Evolutionary conservation across 2,888 invertebrate genomes (phyloP).

Genomic region (Caenorhabditis sp.): DNA sequence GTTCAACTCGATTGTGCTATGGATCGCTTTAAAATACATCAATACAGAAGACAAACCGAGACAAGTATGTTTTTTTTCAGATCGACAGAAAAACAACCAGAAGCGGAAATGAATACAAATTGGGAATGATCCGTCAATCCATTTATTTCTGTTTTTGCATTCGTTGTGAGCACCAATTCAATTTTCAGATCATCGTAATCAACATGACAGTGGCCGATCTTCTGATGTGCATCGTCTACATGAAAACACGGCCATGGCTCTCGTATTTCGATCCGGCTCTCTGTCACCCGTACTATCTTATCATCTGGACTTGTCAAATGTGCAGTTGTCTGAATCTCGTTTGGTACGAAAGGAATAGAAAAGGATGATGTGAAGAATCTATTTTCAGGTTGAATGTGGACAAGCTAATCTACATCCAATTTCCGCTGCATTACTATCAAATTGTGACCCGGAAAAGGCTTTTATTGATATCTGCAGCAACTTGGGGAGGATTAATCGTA

Average conservation of each 20-base stretch:
- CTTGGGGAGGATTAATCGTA: slow-evolving; percentile 75
- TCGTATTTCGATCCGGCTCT: slow-evolving; percentile 68
- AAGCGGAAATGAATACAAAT: slow-evolving; percentile 26
- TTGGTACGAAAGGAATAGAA: slow-evolving; percentile 70
- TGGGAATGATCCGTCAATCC: background rate
- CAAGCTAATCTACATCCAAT: slow-evolving; percentile 82
- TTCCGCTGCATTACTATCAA: slow-evolving; percentile 81
- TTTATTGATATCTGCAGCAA: slow-evolving; percentile 71
- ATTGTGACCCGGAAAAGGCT: slow-evolving; percentile 77
- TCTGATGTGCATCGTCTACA: slow-evolving; percentile 80
- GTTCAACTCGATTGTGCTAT: slow-evolving; percentile 79
- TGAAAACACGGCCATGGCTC: slow-evolving; percentile 80
- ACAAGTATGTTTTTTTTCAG: slow-evolving; percentile 72
- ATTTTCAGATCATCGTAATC: slow-evolving; percentile 80
- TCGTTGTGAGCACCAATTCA: background rate
- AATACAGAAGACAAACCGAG: slow-evolving; percentile 82
- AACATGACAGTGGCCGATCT: slow-evolving; percentile 83
- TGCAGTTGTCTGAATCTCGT: slow-evolving; percentile 81
- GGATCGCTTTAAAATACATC: slow-evolving; percentile 80
- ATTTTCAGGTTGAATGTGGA: slow-evolving; percentile 78
- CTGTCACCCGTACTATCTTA: slow-evolving; percentile 81
- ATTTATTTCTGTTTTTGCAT: background rate
- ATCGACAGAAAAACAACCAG: background rate
- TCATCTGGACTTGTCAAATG: slow-evolving; percentile 81
- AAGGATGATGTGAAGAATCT: background rate